These are phyloP conservation scores for Sarcophilus harrisii DNA, from an alignment of 2,797 vertebrate genomes.

Conservation along the genomic window DNA sequence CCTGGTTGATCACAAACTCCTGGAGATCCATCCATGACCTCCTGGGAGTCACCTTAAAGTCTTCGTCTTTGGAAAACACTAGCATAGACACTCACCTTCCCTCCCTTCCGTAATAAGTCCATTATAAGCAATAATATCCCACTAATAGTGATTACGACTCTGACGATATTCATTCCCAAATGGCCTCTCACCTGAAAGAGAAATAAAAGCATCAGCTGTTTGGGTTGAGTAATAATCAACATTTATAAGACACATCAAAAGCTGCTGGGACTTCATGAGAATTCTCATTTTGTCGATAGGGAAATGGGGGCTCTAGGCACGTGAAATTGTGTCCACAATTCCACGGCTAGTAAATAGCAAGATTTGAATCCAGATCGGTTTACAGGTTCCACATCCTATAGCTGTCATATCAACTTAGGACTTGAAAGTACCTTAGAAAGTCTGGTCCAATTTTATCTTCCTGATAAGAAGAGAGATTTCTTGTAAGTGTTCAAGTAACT, in stretches of 20 bases:
- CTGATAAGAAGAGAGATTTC: not conserved
- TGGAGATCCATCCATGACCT: not conserved
- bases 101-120: conserved; percentile 55
- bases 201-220: fast-evolving
- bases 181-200: conserved; percentile 72
- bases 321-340: not conserved
- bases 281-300: not conserved
- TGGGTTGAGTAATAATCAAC: not conserved
- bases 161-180: conserved; percentile 79
- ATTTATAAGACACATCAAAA: not conserved
- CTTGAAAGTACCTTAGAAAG: not conserved
- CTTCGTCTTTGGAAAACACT: not conserved
- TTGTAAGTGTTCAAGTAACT: not conserved
- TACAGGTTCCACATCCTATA: not conserved
- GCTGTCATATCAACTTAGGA: not conserved
- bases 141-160: conserved; percentile 64
- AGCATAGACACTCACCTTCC: not conserved
- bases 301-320: not conserved
- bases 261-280: not conserved
- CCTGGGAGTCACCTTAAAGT: no score
- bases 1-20: not conserved
- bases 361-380: not conserved
- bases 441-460: not conserved
- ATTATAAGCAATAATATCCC: conserved; percentile 72
- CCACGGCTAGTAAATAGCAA: not conserved